A percentile compares a stretch with the other conserved stretches of the same genome.
These are phyloP conservation scores for Oscheius sp. DNA, from an alignment of 2,888 invertebrate species.

Conservation along the genomic window DNA sequence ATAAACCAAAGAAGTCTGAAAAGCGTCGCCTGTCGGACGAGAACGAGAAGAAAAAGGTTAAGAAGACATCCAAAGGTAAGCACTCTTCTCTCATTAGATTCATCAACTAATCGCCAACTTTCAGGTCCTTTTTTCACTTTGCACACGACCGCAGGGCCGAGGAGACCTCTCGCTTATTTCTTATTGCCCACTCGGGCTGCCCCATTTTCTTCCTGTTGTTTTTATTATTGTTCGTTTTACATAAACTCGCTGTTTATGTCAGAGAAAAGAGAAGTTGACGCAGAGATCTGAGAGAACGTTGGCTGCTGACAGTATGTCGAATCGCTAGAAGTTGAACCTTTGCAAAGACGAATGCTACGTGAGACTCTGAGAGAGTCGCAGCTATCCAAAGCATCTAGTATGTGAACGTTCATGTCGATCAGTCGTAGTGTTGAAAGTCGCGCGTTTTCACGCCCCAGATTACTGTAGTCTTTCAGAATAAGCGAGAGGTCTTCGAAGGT, in stretches of 20 bases:
- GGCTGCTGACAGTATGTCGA: too few species aligned
- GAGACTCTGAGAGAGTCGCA: neutral
- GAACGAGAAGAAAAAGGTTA: conserved; percentile 27
- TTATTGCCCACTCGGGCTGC: neutral
- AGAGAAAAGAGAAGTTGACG: neutral
- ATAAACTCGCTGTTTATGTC: conserved; percentile 36
- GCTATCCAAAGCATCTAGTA: neutral
- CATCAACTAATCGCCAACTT: neutral
- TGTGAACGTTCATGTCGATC: neutral
- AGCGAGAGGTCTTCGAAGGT: conserved; percentile 19
- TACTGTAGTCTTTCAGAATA: conserved; percentile 8
- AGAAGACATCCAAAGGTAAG: conserved; percentile 30
- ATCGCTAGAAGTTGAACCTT: too few species aligned
- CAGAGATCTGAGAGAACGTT: too few species aligned
- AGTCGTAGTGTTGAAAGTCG: neutral
- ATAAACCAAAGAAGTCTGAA: conserved; percentile 14
- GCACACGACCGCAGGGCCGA: neutral
- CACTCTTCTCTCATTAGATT: conserved; percentile 21
- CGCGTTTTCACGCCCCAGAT: neutral
- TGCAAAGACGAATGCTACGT: neutral
- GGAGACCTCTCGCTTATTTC: conserved; percentile 14
- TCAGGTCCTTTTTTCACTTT: conserved; percentile 14
- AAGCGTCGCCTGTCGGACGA: conserved; percentile 30
- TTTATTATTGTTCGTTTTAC: conserved; percentile 28
- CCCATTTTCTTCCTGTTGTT: conserved; percentile 13